Percentiles rank a stretch among this genome's conserved stretches.
phyloP scores from a whole-genome alignment of 2,888 invertebrate species.

The Leptopilina syphax region DNA sequence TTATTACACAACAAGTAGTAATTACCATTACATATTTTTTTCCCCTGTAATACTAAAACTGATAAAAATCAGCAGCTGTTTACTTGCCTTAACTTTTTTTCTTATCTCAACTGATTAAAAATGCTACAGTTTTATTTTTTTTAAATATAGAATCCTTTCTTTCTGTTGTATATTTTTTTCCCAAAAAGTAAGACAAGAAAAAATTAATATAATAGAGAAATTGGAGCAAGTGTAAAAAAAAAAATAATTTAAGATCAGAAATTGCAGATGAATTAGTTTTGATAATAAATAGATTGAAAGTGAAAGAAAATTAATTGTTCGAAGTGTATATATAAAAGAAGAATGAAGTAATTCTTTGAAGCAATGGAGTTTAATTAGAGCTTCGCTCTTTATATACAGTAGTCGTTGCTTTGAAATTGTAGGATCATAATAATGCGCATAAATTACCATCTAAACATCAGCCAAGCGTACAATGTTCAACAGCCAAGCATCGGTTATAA shows the following conservation, averaged over 20 bases:
- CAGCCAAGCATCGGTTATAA: background rate
- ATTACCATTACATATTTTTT: background rate
- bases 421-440: background rate
- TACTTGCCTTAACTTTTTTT: background rate
- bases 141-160: no score
- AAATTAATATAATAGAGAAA: no score
- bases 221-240: no score
- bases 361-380: background rate
- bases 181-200: no score
- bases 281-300: background rate
- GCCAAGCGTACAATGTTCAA: conserved; percentile 5
- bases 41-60: background rate
- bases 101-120: conserved; percentile 4
- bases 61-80: conserved; percentile 1
- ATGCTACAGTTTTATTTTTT: background rate
- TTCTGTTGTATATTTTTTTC: no score
- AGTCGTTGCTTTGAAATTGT: background rate
- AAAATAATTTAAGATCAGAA: no score
- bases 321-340: background rate
- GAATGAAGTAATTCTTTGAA: conserved; percentile 1
- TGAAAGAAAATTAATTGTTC: conserved; percentile 5
- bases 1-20: no score
- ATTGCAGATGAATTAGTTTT: no score
- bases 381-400: background rate
- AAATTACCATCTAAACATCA: background rate